Percentiles rank a stretch among this genome's conserved stretches.
phyloP scores from a whole-genome alignment of 1,140 invertebrate species.

The Drosophila asahinai region DNA sequence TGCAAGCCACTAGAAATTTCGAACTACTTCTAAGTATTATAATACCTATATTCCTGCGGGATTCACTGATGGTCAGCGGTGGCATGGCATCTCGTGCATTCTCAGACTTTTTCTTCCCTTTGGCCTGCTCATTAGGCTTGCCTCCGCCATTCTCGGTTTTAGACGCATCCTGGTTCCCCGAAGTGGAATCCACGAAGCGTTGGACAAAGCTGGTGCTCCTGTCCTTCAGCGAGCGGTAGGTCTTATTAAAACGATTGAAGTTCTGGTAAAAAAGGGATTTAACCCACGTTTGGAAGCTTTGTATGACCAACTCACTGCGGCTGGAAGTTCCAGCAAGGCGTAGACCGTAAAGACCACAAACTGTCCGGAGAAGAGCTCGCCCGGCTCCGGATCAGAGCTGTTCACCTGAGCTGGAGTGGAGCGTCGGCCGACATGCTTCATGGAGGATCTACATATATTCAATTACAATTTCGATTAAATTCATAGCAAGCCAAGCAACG shows the following conservation, averaged over 20 bases:
- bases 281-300: not conserved
- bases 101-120: constrained; percentile 62
- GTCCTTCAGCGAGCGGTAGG: constrained; percentile 78
- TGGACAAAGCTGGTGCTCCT: constrained; percentile 72
- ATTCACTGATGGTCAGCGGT: constrained; percentile 77
- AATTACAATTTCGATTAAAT: not conserved
- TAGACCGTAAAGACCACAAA: constrained; percentile 91
- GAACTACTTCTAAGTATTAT: not conserved
- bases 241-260: constrained; percentile 83
- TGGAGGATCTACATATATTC: constrained; percentile 55
- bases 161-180: constrained; percentile 25
- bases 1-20: not conserved
- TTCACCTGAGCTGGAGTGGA: constrained; percentile 16
- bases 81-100: constrained; percentile 71
- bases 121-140: constrained; percentile 32
- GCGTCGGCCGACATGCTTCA: constrained; percentile 64
- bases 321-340: constrained; percentile 88
- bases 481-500: not conserved
- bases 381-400: constrained; percentile 59
- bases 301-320: constrained; percentile 63
- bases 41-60: constrained; percentile 76
- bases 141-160: constrained; percentile 39
- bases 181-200: constrained; percentile 57
- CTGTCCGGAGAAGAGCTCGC: constrained; percentile 88
- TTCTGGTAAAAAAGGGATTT: constrained; percentile 61